Percentiles rank a stretch among this genome's conserved stretches.
These are phyloP conservation scores for Physella acuta DNA, from an alignment of 1,140 invertebrate genomes.

Conservation along the genomic window DNA sequence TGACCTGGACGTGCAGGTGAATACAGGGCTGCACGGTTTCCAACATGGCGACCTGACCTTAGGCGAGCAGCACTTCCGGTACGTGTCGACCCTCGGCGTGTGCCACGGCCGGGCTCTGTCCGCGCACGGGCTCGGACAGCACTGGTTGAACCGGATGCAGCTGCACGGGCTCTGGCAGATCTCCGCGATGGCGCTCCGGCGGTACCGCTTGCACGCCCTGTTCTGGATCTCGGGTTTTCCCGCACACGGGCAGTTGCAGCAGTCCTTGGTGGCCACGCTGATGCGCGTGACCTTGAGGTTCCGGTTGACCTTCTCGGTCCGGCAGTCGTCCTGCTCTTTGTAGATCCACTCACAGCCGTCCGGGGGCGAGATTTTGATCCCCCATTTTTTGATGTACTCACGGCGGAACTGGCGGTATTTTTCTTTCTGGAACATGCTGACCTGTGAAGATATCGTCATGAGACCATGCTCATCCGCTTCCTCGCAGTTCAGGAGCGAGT, in stretches of 20 bases:
- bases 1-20: too few relatives aligned
- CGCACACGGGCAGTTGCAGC: conserved; percentile 40
- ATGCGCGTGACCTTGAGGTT: background rate
- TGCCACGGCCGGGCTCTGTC: background rate
- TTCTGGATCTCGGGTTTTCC: too few relatives aligned
- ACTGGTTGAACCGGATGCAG: background rate
- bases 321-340: background rate
- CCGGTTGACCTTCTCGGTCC: too few relatives aligned
- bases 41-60: too few relatives aligned
- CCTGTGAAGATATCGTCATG: background rate
- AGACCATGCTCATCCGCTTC: too few relatives aligned
- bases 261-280: background rate
- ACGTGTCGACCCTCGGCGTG: background rate
- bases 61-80: background rate
- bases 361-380: background rate
- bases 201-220: too few relatives aligned
- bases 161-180: background rate
- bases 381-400: background rate
- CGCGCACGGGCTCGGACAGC: background rate
- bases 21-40: too few relatives aligned
- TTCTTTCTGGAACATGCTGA: background rate
- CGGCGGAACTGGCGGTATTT: background rate
- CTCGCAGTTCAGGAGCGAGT: too few relatives aligned
- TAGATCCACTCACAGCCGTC: background rate
- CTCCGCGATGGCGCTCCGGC: too few relatives aligned